Evolutionary conservation across 2,888 invertebrate genomes (phyloP).

Genomic region (Euplexia lucipara): DNA sequence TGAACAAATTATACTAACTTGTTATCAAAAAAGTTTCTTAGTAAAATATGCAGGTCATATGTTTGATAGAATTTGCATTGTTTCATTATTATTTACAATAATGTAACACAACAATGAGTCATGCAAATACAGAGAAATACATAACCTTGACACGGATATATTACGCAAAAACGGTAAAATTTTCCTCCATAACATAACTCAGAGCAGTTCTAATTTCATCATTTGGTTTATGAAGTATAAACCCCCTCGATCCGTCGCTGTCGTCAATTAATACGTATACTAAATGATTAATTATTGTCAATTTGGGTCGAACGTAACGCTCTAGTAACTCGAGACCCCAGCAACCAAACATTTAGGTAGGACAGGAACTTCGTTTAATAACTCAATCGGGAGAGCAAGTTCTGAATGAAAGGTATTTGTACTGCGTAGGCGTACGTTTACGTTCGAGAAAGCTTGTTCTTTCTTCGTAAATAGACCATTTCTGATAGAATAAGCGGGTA

Average conservation of each 20-base stretch:
- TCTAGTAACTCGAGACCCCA: conserved; percentile 71
- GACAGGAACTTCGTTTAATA: conserved; percentile 67
- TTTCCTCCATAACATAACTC: conserved; percentile 35
- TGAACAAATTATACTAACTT: conserved; percentile 35
- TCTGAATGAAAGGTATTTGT: conserved; percentile 49
- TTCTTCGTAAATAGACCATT: conserved; percentile 22
- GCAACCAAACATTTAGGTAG: conserved; percentile 65
- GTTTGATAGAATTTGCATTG: conserved; percentile 11
- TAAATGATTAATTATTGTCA: conserved; percentile 84
- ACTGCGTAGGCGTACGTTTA: conserved; percentile 32
- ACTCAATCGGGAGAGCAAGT: conserved; percentile 58
- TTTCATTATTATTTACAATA: conserved; percentile 25
- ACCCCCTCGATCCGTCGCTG: conserved; percentile 72
- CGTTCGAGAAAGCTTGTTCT: conserved; percentile 33
- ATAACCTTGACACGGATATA: conserved; percentile 50
- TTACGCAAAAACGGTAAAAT: conserved; percentile 23
- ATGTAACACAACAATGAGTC: conserved; percentile 29
- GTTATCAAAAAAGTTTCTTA: conserved; percentile 27
- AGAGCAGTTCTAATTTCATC: conserved; percentile 11
- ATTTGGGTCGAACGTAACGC: conserved; percentile 80
- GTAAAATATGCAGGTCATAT: conserved; percentile 25
- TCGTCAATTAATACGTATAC: conserved; percentile 70
- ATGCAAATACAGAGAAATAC: conserved; percentile 6
- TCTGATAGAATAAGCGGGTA: conserved; percentile 15
- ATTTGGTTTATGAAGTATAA: conserved; percentile 30